A percentile compares a stretch with the other conserved stretches of the same genome.
These are phyloP conservation scores for Drosophila longiperda DNA, from an alignment of 2,888 invertebrate species.

Conservation along the genomic window DNA sequence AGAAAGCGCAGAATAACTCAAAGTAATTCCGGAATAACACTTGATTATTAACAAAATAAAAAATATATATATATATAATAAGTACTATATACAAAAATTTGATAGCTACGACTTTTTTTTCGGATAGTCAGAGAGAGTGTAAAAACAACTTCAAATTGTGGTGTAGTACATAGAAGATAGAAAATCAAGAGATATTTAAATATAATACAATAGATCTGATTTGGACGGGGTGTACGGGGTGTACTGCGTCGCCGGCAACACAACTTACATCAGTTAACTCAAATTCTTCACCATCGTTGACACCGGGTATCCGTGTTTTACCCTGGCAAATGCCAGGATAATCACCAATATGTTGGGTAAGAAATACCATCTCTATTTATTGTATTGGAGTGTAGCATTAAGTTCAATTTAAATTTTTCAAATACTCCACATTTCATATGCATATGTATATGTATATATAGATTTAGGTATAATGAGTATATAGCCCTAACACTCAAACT, in stretches of 20 bases:
- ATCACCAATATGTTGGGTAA: conserved; percentile 93
- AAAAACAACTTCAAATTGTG: conserved; percentile 60
- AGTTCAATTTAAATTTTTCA: conserved; percentile 16
- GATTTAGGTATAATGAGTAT: conserved; percentile 29
- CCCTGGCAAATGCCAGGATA: conserved; percentile 97
- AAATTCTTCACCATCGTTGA: conserved; percentile 97
- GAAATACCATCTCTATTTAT: conserved; percentile 90
- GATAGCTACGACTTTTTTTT: conserved; percentile 48
- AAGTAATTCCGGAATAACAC: conserved; percentile 84
- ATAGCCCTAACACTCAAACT: conserved; percentile 16
- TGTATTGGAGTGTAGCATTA: conserved; percentile 50
- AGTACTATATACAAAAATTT: conserved; percentile 77
- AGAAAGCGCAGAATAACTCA: conserved; percentile 48
- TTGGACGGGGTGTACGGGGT: conserved; percentile 12
- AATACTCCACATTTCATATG: conserved; percentile 27
- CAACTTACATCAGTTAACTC: conserved; percentile 93
- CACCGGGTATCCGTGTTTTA: conserved; percentile 96
- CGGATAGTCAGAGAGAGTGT: conserved; percentile 43
- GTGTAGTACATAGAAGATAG: conserved; percentile 53
- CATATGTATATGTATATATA: conserved; percentile 9
- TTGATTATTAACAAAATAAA: conserved; percentile 78
- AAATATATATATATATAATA: conserved; percentile 63
- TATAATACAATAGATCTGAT: conserved; percentile 62
- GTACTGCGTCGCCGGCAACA: conserved; percentile 56
- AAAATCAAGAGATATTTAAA: conserved; percentile 47